phyloP scores from a whole-genome alignment of 2,113 vertebrate species.

The Cyphomyrus plagiostoma region DNA sequence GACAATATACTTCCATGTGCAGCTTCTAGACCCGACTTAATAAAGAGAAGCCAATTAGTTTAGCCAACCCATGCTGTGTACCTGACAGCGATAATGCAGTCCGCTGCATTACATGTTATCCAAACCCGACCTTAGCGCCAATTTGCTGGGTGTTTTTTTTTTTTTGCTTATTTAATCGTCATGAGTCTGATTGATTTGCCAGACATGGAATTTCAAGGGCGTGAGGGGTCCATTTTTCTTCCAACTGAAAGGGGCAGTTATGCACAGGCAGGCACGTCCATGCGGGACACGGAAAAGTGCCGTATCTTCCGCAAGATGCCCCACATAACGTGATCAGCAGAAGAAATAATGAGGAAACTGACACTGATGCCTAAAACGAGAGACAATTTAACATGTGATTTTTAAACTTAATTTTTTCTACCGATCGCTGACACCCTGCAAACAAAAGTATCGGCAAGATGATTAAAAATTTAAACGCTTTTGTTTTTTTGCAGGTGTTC shows the following conservation, averaged over 20 bases:
- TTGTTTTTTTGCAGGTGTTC: neutral
- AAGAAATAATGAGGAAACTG: neutral
- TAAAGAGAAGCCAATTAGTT: constrained; percentile 7
- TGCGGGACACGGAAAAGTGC: neutral
- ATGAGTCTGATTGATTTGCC: constrained; percentile 47
- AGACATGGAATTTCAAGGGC: constrained; percentile 31
- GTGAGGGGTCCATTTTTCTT: constrained; percentile 11
- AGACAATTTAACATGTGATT: neutral
- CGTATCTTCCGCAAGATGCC: neutral
- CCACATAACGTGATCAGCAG: neutral
- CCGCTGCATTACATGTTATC: neutral
- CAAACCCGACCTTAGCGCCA: neutral
- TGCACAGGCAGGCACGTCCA: neutral
- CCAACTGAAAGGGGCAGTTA: neutral
- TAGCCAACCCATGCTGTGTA: neutral
- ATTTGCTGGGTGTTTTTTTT: neutral
- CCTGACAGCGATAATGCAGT: neutral
- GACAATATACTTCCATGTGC: constrained; percentile 4
- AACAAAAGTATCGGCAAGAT: neutral
- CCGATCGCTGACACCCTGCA: neutral
- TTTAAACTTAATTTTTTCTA: neutral
- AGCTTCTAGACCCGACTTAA: constrained; percentile 6
- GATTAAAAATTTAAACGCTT: neutral
- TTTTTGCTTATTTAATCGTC: constrained; percentile 14
- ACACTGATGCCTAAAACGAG: neutral